Evolutionary conservation across 1,140 invertebrate genomes (phyloP), one percentile per base, ranked within the genome.

Genomic region (Zaprionus ghesquierei): DNA sequence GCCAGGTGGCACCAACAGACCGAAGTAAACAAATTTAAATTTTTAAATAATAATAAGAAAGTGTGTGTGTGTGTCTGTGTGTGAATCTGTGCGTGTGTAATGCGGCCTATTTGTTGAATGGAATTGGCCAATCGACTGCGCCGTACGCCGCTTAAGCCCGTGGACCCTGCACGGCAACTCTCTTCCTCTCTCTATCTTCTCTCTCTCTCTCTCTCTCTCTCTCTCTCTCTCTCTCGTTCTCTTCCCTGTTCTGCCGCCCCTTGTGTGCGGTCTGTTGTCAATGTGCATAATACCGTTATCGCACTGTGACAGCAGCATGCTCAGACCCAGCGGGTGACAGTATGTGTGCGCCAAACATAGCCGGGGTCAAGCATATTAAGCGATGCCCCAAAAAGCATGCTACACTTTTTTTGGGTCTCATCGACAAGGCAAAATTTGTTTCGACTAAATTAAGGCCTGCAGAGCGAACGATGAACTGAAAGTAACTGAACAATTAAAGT

Each of bases 251-350:
- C 15, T 35, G 33, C 13, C 5, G n/a, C 18, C 56, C 15, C 12
- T 27, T 68, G 54, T 58, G 38, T 25, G 41, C 29, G 74, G 56
- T 53, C 63, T 77, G 82, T 87, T 86, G 82, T 87, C 82, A 86
- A 74, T 86, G 82, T 70, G 79, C 82, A 81, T 87, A 87, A 87
- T 87, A 82, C 84, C 84, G 79, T 87, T 87, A 87, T 87, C 82
- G 77, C 65, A 46, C 69, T 74, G 79, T 82, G 71, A 89, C 75
- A 78, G 75, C 72, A 87, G 75, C 64, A 79, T 65, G 63, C 72
- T 44, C 63, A 59, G 54, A 13, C 46, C 53, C 41, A 15, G 53
- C 15, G 23, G 44, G 20, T 51, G 27, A 29, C 27, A 29, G 27
- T 8, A 41, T 20, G 60, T 49, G 53, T 51, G 71, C 61, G 64